phyloP scores from a whole-genome alignment of 2,113 vertebrate species.

The Oenanthe oenanthe region DNA sequence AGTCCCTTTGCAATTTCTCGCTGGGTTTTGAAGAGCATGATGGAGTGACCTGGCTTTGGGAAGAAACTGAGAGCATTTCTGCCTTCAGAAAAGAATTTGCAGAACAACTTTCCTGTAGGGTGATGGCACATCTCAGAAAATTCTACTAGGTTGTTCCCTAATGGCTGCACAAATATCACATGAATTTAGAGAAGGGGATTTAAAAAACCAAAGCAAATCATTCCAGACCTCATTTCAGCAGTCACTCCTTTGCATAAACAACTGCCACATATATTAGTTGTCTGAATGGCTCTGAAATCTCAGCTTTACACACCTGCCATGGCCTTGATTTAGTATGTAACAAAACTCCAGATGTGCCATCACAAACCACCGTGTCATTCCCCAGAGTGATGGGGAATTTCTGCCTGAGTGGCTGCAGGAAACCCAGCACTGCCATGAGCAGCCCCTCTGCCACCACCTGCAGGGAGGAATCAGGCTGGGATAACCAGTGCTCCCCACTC shows the following conservation, averaged over 20 bases:
- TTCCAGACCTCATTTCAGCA: neutral
- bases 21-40: neutral
- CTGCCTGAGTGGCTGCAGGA: neutral
- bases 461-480: neutral
- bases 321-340: neutral
- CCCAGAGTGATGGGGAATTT: neutral
- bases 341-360: conserved; percentile 13
- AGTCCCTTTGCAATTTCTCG: neutral
- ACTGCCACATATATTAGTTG: neutral
- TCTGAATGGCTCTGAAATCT: neutral
- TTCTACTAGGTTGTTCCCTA: neutral
- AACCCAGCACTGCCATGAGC: neutral
- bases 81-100: neutral
- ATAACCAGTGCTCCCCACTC: neutral
- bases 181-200: neutral
- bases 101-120: neutral
- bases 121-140: neutral
- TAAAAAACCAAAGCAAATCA: neutral
- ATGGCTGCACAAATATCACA: neutral
- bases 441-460: fast-evolving
- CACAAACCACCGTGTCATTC: fast-evolving
- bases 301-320: conserved; percentile 28
- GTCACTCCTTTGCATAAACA: conserved; percentile 17
- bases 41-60: neutral
- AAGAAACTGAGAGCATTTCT: neutral